phyloP scores from a whole-genome alignment of 2,888 invertebrate species.

The Lasioglossum calceatum region DNA sequence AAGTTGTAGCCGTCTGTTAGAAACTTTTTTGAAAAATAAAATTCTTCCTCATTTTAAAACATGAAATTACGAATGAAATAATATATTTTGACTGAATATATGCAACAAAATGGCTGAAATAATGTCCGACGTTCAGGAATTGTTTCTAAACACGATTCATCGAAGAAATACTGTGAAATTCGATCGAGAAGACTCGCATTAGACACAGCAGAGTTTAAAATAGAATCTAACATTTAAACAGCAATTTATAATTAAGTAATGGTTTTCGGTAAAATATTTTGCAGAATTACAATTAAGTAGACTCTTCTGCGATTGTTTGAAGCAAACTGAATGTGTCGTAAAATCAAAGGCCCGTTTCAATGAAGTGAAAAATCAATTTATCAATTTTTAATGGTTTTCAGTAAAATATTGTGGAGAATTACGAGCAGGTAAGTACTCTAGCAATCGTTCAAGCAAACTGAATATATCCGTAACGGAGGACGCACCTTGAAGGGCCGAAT shows the following conservation, averaged over 20 bases:
- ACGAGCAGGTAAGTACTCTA: conserved; percentile 8
- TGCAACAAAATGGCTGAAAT: not conserved
- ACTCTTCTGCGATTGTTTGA: not conserved
- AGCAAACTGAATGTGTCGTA: too few relatives aligned
- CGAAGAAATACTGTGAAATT: not conserved
- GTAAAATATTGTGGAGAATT: not conserved
- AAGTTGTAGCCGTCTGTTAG: not conserved
- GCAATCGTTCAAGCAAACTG: conserved; percentile 43
- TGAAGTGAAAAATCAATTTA: not conserved
- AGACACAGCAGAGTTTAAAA: not conserved
- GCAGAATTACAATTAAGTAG: not conserved
- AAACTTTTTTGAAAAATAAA: not conserved
- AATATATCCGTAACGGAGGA: conserved; percentile 45
- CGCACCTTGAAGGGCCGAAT: conserved; percentile 71
- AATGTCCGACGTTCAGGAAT: not conserved
- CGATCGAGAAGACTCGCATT: not conserved
- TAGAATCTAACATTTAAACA: not conserved
- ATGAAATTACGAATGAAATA: not conserved
- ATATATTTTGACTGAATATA: not conserved
- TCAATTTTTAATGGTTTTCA: not conserved
- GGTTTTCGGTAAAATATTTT: not conserved
- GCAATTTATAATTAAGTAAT: not conserved
- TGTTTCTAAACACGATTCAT: not conserved
- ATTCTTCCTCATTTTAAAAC: not conserved
- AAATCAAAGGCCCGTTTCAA: not conserved